Evolutionary conservation across 2,113 vertebrate species (phyloP).

Genomic region (Dromiciops gliroides): DNA sequence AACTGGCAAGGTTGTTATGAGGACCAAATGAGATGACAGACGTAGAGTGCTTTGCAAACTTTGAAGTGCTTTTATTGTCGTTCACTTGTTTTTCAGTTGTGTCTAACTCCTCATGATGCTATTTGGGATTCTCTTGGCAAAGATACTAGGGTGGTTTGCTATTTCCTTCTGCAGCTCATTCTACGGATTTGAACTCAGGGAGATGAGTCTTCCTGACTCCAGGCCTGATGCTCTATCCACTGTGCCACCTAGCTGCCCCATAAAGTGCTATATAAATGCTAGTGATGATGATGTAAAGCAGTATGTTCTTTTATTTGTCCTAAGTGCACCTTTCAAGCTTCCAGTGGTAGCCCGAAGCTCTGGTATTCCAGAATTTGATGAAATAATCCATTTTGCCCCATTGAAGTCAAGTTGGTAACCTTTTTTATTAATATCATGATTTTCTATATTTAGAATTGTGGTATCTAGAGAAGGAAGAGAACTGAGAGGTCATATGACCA

Average conservation of each 20-base stretch:
- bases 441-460: background rate
- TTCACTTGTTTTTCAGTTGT: background rate
- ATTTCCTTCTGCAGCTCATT: too few species aligned
- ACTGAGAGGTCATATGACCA: background rate
- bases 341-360: background rate
- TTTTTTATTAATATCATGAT: background rate
- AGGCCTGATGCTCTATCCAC: too few species aligned
- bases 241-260: too few species aligned
- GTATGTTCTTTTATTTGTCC: background rate
- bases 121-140: background rate
- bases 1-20: background rate
- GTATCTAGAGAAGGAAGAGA: background rate
- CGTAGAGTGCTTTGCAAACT: background rate
- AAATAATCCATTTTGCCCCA: background rate
- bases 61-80: background rate
- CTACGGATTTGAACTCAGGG: background rate
- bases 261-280: background rate
- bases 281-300: background rate
- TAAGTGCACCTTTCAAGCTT: background rate
- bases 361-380: background rate
- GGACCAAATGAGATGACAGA: background rate
- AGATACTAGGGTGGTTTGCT: background rate
- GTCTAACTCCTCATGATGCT: background rate
- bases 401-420: background rate
- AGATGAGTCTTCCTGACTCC: background rate